Conservation (phyloP, 2,888 invertebrate genomes). For the Urechis unicinctus region DNA sequence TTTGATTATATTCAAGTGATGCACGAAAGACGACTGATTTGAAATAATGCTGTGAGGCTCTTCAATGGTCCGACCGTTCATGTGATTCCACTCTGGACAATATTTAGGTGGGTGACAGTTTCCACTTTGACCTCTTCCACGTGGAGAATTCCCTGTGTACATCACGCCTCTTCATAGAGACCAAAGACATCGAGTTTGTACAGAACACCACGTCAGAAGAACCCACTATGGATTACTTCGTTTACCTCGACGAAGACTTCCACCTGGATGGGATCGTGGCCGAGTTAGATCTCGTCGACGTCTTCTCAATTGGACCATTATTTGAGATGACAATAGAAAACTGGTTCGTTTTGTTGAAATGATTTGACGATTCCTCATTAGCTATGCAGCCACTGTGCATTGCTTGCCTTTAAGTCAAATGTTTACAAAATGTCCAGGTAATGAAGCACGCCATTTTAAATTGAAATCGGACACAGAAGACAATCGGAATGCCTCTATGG, state of each 20-base stretch:
- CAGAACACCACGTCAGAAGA: constrained; percentile 17
- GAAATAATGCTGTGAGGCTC: no score
- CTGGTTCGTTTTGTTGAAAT: no score
- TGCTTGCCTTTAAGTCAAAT: no score
- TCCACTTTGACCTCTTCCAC: constrained; percentile 30
- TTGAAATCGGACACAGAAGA: constrained; percentile 5
- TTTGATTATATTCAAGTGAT: no score
- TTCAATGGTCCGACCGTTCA: neutral
- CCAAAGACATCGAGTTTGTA: constrained; percentile 18
- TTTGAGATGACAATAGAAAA: no score
- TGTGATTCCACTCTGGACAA: neutral
- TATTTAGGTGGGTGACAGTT: constrained; percentile 15
- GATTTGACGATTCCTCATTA: no score
- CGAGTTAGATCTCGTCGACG: constrained; percentile 27
- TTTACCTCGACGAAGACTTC: constrained; percentile 29
- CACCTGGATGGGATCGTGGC: constrained; percentile 29
- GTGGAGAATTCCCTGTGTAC: constrained; percentile 28
- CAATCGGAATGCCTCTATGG: neutral
- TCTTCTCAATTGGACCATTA: constrained; percentile 28
- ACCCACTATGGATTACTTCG: constrained; percentile 26
- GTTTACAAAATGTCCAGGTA: constrained; percentile 26
- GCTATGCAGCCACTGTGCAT: no score
- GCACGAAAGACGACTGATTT: no score
- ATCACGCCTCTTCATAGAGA: constrained; percentile 20
- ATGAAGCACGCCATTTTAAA: constrained; percentile 29